Base-by-base conservation (phyloP, 2,888 invertebrate genomes). In the Leptarthrus brevirostris region DNA sequence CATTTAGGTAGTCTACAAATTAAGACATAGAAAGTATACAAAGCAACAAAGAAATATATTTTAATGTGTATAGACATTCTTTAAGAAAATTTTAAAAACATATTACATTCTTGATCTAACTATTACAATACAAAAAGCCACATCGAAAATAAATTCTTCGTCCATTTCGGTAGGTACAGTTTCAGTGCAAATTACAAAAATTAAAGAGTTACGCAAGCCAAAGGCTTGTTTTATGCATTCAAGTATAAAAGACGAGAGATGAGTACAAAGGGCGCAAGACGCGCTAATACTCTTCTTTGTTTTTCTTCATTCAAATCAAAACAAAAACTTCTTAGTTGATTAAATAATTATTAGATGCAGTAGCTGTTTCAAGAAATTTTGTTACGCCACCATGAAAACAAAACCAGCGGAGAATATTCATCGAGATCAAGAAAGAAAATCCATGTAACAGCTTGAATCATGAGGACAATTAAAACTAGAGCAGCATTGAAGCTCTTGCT, bases 381-480 rank as follows among this genome's bases (percentile, higher is more conserved):
- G 53, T 80, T 80, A n/a, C 80, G 79, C 80, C 80, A 80, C 79
- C 80, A 79, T 52, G 79, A 80, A 76, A 79, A 80, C 30, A 80
- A 76, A 47, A 80, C 78, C 75, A 80, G 75, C 58, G 80, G 80
- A 54, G 79, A 79, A 74, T 78, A 80, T 70, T 79, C 80, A 30
- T 79, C 79, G 40, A 79, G 76, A 72, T 79, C 79, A 74, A 78
- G 77, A 24, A 78, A 77, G 75, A 79, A 78, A 74, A 79, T 76
- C 77, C 78, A 79, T 24, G 79, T 79, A 73, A 78, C 76, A 40
- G 77, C 78, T 77, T 78, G 78, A 44, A 78, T 44, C 20, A 78
- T 75, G 73, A 78, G 73, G 69, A 79, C 75, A 66, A 77, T 76
- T 14, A 72, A 44, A 18, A 72, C 30, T 2, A 56, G 24, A 22